A percentile compares a stretch with the other conserved stretches of the same genome.
Evolutionary conservation across 1,140 invertebrate genomes (phyloP).

Genomic region (Sinella curviseta): DNA sequence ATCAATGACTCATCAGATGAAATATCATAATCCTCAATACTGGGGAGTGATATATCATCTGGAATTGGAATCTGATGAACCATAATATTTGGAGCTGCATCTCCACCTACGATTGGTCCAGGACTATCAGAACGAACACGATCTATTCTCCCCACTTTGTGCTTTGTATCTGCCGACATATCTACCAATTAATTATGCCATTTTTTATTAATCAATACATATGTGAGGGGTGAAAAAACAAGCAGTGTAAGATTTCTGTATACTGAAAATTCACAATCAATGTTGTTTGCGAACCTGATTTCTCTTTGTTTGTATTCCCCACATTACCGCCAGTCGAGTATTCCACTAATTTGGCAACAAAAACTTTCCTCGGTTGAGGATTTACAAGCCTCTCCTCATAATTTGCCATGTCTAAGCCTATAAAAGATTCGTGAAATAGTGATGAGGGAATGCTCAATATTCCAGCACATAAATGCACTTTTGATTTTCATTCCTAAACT

Average conservation of each 20-base stretch:
- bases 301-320: background rate
- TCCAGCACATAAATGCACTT: background rate
- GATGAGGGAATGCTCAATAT: background rate
- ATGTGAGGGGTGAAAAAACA: background rate
- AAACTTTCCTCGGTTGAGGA: background rate
- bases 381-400: background rate
- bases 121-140: slow-evolving; percentile 16
- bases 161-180: background rate
- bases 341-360: slow-evolving; percentile 1
- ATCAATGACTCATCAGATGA: slow-evolving; percentile 2
- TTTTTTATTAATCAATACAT: background rate
- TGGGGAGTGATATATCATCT: background rate
- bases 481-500: background rate
- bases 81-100: background rate
- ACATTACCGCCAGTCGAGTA: background rate
- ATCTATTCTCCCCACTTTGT: background rate
- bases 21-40: slow-evolving; percentile 10
- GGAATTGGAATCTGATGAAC: background rate
- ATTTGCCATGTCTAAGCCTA: background rate
- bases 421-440: background rate
- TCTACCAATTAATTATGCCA: slow-evolving; percentile 2
- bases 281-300: too few relatives aligned
- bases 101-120: background rate
- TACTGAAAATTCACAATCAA: background rate
- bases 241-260: background rate